Conservation (phyloP, 2,888 invertebrate genomes). For the Cryptocheilus praepositus region DNA sequence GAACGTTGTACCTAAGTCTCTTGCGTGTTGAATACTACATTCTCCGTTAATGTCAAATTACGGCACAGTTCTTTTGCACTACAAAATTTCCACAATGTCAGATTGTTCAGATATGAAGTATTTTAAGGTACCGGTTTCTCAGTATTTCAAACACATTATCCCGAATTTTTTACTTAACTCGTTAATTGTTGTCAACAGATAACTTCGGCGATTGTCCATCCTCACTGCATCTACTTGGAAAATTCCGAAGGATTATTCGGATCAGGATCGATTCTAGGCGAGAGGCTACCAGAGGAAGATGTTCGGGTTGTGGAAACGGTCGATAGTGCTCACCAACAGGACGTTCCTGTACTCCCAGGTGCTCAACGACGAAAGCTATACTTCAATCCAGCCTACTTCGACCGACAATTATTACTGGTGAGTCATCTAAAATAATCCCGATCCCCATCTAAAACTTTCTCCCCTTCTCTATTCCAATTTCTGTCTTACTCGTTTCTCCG, state of each 20-base stretch:
- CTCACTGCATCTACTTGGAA: conserved; percentile 72
- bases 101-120: too few species aligned
- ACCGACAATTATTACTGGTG: conserved; percentile 89
- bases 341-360: conserved; percentile 75
- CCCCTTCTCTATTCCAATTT: background rate
- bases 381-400: conserved; percentile 94
- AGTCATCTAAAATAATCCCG: conserved; percentile 62
- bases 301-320: conserved; percentile 90
- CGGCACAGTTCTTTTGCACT: too few species aligned
- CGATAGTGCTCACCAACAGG: conserved; percentile 75
- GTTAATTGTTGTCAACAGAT: conserved; percentile 71
- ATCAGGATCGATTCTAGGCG: conserved; percentile 72
- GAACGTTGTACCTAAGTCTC: too few species aligned
- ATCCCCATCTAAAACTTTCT: background rate
- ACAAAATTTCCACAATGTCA: too few species aligned
- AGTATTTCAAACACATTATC: background rate
- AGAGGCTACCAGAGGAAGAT: conserved; percentile 88
- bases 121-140: too few species aligned
- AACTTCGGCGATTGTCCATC: conserved; percentile 86
- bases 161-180: too few species aligned
- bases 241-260: conserved; percentile 71
- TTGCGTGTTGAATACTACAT: too few species aligned
- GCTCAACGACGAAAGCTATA: conserved; percentile 87
- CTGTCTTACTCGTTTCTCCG: background rate
- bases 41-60: too few species aligned